Base-by-base conservation (phyloP, 92 coral and sea anemone genomes). In the Nematostella vectensis region DNA sequence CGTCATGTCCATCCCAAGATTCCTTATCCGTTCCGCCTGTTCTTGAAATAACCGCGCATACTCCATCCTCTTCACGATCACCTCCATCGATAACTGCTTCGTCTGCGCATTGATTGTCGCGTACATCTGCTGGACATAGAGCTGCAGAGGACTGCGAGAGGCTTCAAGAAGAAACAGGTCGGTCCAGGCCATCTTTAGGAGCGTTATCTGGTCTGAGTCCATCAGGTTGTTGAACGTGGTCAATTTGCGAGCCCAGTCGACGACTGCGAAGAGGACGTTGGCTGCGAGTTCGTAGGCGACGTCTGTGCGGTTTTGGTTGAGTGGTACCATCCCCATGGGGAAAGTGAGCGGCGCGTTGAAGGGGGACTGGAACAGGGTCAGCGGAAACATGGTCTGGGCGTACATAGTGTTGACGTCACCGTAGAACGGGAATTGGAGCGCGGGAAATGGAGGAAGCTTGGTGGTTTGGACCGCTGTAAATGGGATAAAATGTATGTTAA, bases 201-300 rank as follows among this genome's bases (percentile, higher is more conserved):
- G 69, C 17, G 76, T 75, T 10, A 73, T 80, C 56, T 81, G 79
- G 54, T 85, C 95, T 40, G 64, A 80, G 45, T 85, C 95, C 22
- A 67, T 62, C 43, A 85, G 53, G 39, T 71, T 77, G 57, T 67
- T 75, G 38, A 80, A 85, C 1, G 88, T 71, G 8, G 95, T 71
- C 3, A 85, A 77, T 54, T 85, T 85, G 49, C 82, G 65, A 11
- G 95, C 95, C 95, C 95, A 85, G 72, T 85, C 95, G 70, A 85
- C 88, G 43, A 85, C 79, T 1, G 95, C 75, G 83, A 85, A 85
- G 20, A 85, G 74, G 11, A 80, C 95, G 50, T 85, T 83, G 3
- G 95, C 95, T 0, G 95, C 95, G 28, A 85, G 68, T 62, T 85
- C 95, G 74, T 85, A 85, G 0, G 83, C 95, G 27, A 77, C 82